A percentile compares a stretch with the other conserved stretches of the same genome.
Evolutionary conservation across 2,888 invertebrate species (phyloP).

Genomic region (Lithophane socia): DNA sequence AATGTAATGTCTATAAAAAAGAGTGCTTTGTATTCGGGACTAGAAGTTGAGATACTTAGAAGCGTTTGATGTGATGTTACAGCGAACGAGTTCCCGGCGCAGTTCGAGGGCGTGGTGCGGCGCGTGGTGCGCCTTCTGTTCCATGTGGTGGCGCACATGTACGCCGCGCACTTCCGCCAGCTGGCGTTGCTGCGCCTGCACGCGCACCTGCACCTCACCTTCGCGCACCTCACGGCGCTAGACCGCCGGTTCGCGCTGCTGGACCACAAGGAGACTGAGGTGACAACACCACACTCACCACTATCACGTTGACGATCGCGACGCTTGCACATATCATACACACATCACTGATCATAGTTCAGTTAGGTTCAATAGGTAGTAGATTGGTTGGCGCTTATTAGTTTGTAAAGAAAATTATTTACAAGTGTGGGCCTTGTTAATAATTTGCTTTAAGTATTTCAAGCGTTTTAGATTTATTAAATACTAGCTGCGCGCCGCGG

Average conservation of each 20-base stretch:
- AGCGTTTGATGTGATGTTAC: slow-evolving; percentile 63
- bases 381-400: too few relatives aligned
- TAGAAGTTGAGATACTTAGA: not conserved
- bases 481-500: too few relatives aligned
- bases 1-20: too few relatives aligned
- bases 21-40: not conserved
- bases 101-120: slow-evolving; percentile 98
- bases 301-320: too few relatives aligned
- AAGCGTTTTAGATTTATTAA: too few relatives aligned
- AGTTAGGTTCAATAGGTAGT: not conserved
- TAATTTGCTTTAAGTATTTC: too few relatives aligned
- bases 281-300: slow-evolving; percentile 17
- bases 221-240: slow-evolving; percentile 97
- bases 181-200: slow-evolving; percentile 98
- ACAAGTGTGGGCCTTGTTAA: too few relatives aligned
- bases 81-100: slow-evolving; percentile 98
- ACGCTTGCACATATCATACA: not conserved
- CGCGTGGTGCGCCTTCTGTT: slow-evolving; percentile 99
- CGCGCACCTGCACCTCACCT: slow-evolving; percentile 99
- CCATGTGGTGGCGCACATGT: slow-evolving; percentile 99
- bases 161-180: slow-evolving; percentile 99
- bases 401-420: too few relatives aligned
- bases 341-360: too few relatives aligned
- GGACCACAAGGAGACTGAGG: slow-evolving; percentile 98
- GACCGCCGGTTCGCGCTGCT: slow-evolving; percentile 97